Conservation (phyloP, 2,888 invertebrate genomes). For the Athalia rosae region DNA sequence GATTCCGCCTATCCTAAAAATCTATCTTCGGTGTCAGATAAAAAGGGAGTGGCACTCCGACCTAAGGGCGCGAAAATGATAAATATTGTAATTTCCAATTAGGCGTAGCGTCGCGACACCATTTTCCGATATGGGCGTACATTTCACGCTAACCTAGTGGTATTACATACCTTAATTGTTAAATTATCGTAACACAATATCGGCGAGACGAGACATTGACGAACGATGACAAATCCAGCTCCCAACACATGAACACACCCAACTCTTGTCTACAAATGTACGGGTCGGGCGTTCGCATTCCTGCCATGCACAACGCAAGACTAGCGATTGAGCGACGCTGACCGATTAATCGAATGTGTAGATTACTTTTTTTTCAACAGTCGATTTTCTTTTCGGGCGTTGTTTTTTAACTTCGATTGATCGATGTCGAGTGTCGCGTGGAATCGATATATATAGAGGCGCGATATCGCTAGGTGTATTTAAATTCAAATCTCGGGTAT, state of each 20-base stretch:
- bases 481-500: neutral
- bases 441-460: neutral
- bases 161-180: conserved; percentile 11
- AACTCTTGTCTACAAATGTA: neutral
- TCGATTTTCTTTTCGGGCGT: too few relatives aligned
- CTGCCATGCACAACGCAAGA: too few relatives aligned
- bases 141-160: neutral
- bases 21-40: neutral
- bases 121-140: neutral
- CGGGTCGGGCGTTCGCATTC: too few relatives aligned
- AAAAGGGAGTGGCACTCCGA: conserved; percentile 27
- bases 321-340: too few relatives aligned
- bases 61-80: conserved; percentile 10
- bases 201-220: conserved; percentile 26
- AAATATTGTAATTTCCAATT: conserved; percentile 11
- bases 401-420: too few relatives aligned
- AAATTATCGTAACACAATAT: conserved; percentile 33
- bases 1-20: neutral
- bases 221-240: neutral
- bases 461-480: neutral
- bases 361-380: too few relatives aligned
- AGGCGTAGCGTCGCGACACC: conserved; percentile 17
- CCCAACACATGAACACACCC: conserved; percentile 17
- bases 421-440: too few relatives aligned
- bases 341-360: too few relatives aligned